Base-by-base conservation (phyloP, 92 coral and sea anemone species). In the Actinernus sp. region DNA sequence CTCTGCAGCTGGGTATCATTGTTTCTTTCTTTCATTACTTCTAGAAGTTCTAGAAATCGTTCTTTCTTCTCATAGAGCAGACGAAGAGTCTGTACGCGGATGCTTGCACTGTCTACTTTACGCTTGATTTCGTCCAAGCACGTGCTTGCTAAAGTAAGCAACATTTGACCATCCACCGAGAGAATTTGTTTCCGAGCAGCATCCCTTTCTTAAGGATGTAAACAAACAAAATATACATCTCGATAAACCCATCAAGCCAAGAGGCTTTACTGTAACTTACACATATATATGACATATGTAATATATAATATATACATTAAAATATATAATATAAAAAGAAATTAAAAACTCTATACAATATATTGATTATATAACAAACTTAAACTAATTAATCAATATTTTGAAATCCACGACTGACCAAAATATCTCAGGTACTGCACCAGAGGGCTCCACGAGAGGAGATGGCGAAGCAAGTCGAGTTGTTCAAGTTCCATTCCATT, bases 401-500 rank as follows among this genome's bases (percentile, higher is more conserved):
- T n/a, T n/a, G n/a, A n/a, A n/a, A n/a, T n/a, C n/a, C n/a, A n/a
- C n/a, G 21, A 64, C 72, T 20, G 48, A 64, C 72, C 50, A 34
- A 64, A 64, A 48, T 46, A 28, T 7, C 32, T 31, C 16, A 64
- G 59, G 16, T 64, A 64, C 7, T 90, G 76, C 2, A 66, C 77
- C 91, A 93, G 75, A 18, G 84, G 85, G 28, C 68, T 63, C 94
- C 97, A 88, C 1, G 78, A 48, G 24, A 92, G 75, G 22, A 88
- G 67, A 49, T 92, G 97, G 26, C 47, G 66, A 58, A 92, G 50
- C 48, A 88, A 64, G 44, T 9, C 40, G 26, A 33, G 62, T 31
- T 60, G 24, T 11, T 68, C 45, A 1, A 53, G 64, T 47, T 69
- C 61, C 0, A n/a, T n/a, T n/a, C n/a, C n/a, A n/a, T 38, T 63